Evolutionary conservation across 2,113 vertebrate species (phyloP), one percentile per base, ranked within the genome.

Genomic region (Leptodactylus fuscus): DNA sequence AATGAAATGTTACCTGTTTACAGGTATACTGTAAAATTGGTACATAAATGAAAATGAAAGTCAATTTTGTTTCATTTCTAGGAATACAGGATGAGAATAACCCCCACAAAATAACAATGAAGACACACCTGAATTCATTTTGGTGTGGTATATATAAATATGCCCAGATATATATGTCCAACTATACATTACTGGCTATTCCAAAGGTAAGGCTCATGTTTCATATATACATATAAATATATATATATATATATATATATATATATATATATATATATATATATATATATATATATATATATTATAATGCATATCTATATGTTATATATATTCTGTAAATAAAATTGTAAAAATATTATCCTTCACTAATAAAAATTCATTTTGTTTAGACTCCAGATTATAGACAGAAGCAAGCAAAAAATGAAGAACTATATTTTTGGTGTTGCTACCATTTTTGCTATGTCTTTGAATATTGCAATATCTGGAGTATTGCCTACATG

Each of bases 11-110:
- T n/a, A n/a, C n/a, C n/a, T n/a, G n/a, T n/a, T n/a, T n/a, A n/a
- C n/a, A n/a, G n/a, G n/a, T n/a, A n/a, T n/a, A n/a, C n/a, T n/a
- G n/a, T n/a, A n/a, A 44, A 44, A 44, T 44, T 41, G 20, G n/a
- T 3, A 13, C n/a, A 32, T n/a, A 69, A 82, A 49, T 38, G 81
- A 82, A 82, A 82, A 41, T 71, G 65, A 82, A 82, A 82, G 20
- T 67, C 16, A 82, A 10, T 15, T 38, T 44, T 36, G 15, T n/a
- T 55, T 73, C 32, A 73, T 73, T 82, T 82, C 81, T 82, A 82
- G 67, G 81, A 82, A 82, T 5, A 32, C 8, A 69, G 58, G 24
- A 67, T 12, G 58, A n/a, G 16, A 41, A 32, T 7, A 73, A 38
- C 32, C 81, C 48, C 48, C 67, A 10, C 18, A 49, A 67, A 65